Evolutionary conservation across 2,797 vertebrate species (phyloP), one percentile per base, ranked within the genome.

Genomic region (Iguana delicatissima): DNA sequence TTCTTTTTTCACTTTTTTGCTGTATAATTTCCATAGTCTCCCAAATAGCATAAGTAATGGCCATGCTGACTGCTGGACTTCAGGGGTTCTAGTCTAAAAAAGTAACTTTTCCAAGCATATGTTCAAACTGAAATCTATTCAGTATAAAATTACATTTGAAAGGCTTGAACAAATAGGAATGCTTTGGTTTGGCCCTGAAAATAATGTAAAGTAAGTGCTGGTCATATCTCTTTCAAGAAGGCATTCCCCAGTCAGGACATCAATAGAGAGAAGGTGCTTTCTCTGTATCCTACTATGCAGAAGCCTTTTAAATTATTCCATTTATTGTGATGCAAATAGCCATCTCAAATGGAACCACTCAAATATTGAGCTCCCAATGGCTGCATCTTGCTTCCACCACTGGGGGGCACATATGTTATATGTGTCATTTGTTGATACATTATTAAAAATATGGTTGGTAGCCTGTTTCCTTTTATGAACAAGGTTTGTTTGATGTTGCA

Each of bases 391-490:
- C 55, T 26, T 76, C 74, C 38, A 14, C 80, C 20, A 26, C 12
- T 24, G 74, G 55, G 57, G 81, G 80, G 69, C 80, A 62, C 4
- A 20, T 67, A 50, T 29, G 29, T 67, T 67, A 64, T 50, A 6
- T n/a, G 77, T 1, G 2, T 62, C 38, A 83, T 93, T 94, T 91
- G 10, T 91, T 86, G 52, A 16, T 87, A 62, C 88, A 72, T 90
- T 74, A 69, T 84, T 46, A 59, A 59, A 82, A 76, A 14, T 62
- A 35, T 16, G 35, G 5, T 50, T 0, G 95, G 26, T 0, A 96
- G 57, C 0, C 96, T 95, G 0, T 96, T 96, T 0, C 93, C 96
- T 0, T 97, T 96, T 0, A 96, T 72, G 0, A 96, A 73, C 55
- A 86, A 80, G 42, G 57, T 85, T 92, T 83, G 46, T 62, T 85